phyloP scores from a whole-genome alignment of 2,113 vertebrate species.

The Rhea americana region DNA sequence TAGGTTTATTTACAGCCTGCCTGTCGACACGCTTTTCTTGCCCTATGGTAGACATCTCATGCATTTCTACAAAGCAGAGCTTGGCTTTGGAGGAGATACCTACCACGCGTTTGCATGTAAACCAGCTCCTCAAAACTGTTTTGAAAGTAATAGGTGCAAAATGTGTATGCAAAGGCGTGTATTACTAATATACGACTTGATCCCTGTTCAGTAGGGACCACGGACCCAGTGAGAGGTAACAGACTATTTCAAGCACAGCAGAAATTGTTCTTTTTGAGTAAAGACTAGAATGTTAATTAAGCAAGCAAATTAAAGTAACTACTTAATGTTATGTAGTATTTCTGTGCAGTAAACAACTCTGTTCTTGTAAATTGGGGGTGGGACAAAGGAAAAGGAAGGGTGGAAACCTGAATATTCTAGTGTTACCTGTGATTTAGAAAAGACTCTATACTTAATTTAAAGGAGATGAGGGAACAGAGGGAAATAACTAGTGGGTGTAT shows the following conservation, averaged over 20 bases:
- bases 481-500: constrained; percentile 26
- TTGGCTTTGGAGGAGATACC: not conserved
- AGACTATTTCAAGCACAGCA: not conserved
- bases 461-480: not conserved
- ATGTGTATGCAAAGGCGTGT: not conserved
- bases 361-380: not conserved
- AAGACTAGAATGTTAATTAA: not conserved
- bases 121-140: not conserved
- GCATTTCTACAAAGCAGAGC: not conserved
- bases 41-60: not conserved
- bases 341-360: not conserved
- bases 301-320: not conserved
- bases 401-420: constrained; percentile 15
- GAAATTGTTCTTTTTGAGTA: not conserved
- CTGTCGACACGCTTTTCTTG: not conserved
- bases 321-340: not conserved
- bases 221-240: fast-evolving
- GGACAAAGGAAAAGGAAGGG: constrained; percentile 51
- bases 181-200: not conserved
- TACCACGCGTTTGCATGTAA: not conserved
- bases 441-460: not conserved
- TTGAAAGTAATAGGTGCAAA: not conserved
- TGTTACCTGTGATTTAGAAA: constrained; percentile 42
- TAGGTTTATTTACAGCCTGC: not conserved
- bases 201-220: not conserved